A percentile compares a stretch with the other conserved stretches of the same genome.
phyloP scores from a whole-genome alignment of 2,888 invertebrate species.

The Nomada fabriciana region DNA sequence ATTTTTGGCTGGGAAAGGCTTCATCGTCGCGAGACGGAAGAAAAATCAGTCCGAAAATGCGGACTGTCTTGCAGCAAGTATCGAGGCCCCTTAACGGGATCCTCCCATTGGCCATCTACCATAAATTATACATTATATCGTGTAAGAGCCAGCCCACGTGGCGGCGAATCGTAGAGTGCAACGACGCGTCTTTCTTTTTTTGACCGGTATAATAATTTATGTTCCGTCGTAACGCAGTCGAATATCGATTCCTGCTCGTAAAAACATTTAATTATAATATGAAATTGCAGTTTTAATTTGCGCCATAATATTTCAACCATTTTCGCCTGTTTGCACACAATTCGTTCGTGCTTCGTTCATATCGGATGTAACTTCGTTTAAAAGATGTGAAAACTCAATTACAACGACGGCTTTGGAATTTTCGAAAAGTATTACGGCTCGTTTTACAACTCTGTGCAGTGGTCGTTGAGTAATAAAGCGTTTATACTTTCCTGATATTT shows the following conservation, averaged over 20 bases:
- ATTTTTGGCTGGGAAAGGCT: constrained; percentile 16
- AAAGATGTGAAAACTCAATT: constrained; percentile 28
- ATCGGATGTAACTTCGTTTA: not conserved
- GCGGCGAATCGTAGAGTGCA: constrained; percentile 66
- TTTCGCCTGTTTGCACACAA: constrained; percentile 20
- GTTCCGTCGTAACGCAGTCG: constrained; percentile 53
- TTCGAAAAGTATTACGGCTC: not conserved
- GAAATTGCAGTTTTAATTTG: constrained; percentile 37
- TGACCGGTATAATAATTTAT: constrained; percentile 63
- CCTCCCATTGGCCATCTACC: constrained; percentile 69
- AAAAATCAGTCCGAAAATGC: constrained; percentile 68
- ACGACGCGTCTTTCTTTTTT: constrained; percentile 61
- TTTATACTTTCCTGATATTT: not conserved
- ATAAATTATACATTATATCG: constrained; percentile 74
- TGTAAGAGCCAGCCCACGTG: constrained; percentile 69
- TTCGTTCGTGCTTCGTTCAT: not conserved
- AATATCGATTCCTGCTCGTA: constrained; percentile 61
- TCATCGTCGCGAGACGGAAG: constrained; percentile 39
- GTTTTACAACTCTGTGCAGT: not conserved
- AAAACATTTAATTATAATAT: constrained; percentile 50
- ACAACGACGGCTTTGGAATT: not conserved
- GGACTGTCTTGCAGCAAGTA: constrained; percentile 62
- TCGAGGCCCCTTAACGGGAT: constrained; percentile 72
- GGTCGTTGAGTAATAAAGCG: not conserved
- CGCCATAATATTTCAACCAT: not conserved